Conservation (phyloP, 2,888 invertebrate genomes). For the Sesia apiformis region DNA sequence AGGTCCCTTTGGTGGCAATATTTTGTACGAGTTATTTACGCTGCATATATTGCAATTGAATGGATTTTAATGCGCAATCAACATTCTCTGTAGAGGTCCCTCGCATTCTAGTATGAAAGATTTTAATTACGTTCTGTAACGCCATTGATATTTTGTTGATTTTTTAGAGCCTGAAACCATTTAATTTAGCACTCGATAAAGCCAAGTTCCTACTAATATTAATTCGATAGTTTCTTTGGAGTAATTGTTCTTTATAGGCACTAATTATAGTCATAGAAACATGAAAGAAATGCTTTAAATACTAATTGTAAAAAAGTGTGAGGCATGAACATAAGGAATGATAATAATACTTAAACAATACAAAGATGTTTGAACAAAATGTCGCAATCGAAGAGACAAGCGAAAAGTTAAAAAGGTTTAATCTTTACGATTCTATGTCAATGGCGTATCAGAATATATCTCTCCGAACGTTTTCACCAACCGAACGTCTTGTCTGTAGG, state of each 20-base stretch:
- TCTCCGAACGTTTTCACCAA: background rate
- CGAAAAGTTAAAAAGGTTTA: no score
- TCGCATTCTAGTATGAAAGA: conserved; percentile 29
- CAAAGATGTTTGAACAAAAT: no score
- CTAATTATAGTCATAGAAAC: no score
- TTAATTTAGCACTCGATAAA: background rate
- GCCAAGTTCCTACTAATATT: background rate
- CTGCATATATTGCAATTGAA: conserved; percentile 52
- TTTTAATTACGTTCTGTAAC: background rate
- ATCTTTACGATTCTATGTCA: background rate
- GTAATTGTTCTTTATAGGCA: no score
- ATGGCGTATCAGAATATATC: background rate
- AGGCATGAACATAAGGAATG: no score
- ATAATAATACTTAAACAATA: no score
- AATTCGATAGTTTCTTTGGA: background rate
- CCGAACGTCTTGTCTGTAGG: no score
- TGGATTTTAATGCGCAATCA: conserved; percentile 32
- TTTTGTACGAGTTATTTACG: conserved; percentile 37
- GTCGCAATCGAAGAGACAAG: no score
- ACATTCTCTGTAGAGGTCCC: conserved; percentile 47
- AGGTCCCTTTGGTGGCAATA: conserved; percentile 52
- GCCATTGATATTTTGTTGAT: no score
- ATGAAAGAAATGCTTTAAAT: no score
- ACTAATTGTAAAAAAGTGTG: no score
- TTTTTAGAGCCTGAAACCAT: no score